Percentiles rank a stretch among this genome's conserved stretches.
Evolutionary conservation across 2,888 invertebrate genomes (phyloP).

Genomic region (Craniophora ligustri): DNA sequence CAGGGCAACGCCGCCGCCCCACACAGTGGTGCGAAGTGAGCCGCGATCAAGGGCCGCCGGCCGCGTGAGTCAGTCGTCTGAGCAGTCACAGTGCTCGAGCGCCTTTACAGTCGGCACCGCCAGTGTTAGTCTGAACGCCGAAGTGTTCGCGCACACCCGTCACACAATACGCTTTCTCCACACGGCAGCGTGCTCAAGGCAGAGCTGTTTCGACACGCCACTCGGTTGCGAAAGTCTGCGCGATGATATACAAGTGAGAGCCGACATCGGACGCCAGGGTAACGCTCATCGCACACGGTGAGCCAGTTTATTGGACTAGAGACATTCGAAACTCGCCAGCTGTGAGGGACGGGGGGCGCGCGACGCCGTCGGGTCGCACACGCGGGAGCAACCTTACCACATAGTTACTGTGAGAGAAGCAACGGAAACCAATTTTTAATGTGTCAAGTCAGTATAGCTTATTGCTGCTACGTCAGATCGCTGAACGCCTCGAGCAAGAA

Average conservation of each 20-base stretch:
- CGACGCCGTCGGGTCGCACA: slow-evolving; percentile 84
- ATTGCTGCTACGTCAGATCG: slow-evolving; percentile 88
- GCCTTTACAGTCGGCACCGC: slow-evolving; percentile 39
- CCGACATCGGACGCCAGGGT: slow-evolving; percentile 81
- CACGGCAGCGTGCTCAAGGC: slow-evolving; percentile 74
- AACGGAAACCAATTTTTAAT: slow-evolving; percentile 87
- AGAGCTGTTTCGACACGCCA: slow-evolving; percentile 83
- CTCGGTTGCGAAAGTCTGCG: slow-evolving; percentile 87
- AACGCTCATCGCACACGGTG: slow-evolving; percentile 87
- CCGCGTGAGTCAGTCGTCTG: slow-evolving; percentile 64
- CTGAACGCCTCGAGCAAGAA: slow-evolving; percentile 87
- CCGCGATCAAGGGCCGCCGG: slow-evolving; percentile 61
- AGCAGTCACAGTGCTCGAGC: slow-evolving; percentile 46
- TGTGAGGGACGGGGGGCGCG: slow-evolving; percentile 83
- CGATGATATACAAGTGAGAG: slow-evolving; percentile 89
- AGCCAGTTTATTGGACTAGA: slow-evolving; percentile 81
- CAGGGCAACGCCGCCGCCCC: slow-evolving; percentile 51
- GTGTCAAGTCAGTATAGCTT: slow-evolving; percentile 88
- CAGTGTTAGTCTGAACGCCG: slow-evolving; percentile 57
- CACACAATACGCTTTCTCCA: slow-evolving; percentile 65
- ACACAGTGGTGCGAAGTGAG: slow-evolving; percentile 71
- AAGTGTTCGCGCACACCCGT: slow-evolving; percentile 51
- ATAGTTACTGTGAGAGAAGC: slow-evolving; percentile 75
- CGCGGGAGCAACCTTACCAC: slow-evolving; percentile 82
- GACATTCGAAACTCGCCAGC: slow-evolving; percentile 84